Evolutionary conservation across 2,888 invertebrate genomes (phyloP).

Genomic region (Hyposoter dolosus): DNA sequence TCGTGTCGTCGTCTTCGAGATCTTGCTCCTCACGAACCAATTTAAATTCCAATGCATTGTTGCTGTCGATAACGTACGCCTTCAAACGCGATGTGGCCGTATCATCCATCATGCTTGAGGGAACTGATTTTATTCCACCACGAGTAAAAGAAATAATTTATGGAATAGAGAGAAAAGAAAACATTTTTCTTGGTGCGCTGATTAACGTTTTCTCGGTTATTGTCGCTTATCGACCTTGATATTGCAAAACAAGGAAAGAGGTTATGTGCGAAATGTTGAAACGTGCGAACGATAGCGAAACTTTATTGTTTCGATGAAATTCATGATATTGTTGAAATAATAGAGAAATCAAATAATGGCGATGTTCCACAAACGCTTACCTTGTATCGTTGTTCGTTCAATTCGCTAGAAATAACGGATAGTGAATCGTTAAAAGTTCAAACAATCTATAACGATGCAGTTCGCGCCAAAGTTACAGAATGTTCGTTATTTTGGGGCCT

Average conservation of each 20-base stretch:
- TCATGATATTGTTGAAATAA: background rate
- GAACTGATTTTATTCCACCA: background rate
- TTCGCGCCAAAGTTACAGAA: slow-evolving; percentile 64
- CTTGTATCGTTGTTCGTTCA: slow-evolving; percentile 25
- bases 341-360: background rate
- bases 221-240: slow-evolving; percentile 38
- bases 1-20: slow-evolving; percentile 88
- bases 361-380: slow-evolving; percentile 23
- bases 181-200: background rate
- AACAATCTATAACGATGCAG: slow-evolving; percentile 49
- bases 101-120: slow-evolving; percentile 79
- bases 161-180: background rate
- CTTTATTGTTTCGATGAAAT: background rate
- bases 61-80: slow-evolving; percentile 84
- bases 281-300: slow-evolving; percentile 1
- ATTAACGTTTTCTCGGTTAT: background rate
- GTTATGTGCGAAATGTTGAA: slow-evolving; percentile 43
- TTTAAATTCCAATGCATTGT: slow-evolving; percentile 85
- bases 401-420: slow-evolving; percentile 18
- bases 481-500: slow-evolving; percentile 31
- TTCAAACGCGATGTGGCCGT: slow-evolving; percentile 79
- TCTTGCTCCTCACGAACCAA: slow-evolving; percentile 88
- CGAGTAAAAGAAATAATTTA: background rate
- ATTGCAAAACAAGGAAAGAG: slow-evolving; percentile 32
- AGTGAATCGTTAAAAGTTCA: slow-evolving; percentile 53